Evolutionary conservation across 1,140 invertebrate species (phyloP).

Genomic region (Proctacanthus coquilletti): DNA sequence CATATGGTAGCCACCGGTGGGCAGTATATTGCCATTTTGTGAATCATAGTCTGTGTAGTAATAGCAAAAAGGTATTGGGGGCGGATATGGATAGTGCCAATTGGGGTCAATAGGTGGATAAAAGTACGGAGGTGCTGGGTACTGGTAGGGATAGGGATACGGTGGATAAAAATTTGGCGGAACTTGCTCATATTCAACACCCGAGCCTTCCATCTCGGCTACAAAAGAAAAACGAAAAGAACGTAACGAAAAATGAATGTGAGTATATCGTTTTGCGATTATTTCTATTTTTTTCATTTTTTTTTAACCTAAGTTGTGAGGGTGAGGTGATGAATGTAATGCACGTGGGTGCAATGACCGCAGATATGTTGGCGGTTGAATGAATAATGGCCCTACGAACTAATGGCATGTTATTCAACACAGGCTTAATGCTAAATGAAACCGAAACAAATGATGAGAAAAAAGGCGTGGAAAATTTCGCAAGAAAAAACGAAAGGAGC

Average conservation of each 20-base stretch:
- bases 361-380: no score
- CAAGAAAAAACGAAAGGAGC: no score
- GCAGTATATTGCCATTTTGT: conserved; percentile 7
- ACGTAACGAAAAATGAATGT: neutral
- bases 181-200: conserved; percentile 8
- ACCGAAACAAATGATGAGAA: neutral
- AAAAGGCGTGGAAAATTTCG: no score
- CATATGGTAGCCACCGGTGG: conserved; percentile 10
- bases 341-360: no score
- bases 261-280: neutral
- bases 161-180: conserved; percentile 5
- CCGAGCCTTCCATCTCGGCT: conserved; percentile 3
- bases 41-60: conserved; percentile 7
- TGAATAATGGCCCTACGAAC: neutral
- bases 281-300: conserved; percentile 1
- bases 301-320: no score
- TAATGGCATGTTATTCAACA: conserved; percentile 1
- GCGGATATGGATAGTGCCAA: conserved; percentile 9
- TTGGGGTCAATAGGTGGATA: neutral
- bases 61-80: no score
- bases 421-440: conserved; percentile 4
- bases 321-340: no score
- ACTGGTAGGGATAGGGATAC: conserved; percentile 4
- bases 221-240: conserved; percentile 3
- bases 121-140: neutral